Evolutionary conservation across 2,113 vertebrate genomes (phyloP), one percentile per base, ranked within the genome.

Genomic region (Brachypodius melanocephalos): DNA sequence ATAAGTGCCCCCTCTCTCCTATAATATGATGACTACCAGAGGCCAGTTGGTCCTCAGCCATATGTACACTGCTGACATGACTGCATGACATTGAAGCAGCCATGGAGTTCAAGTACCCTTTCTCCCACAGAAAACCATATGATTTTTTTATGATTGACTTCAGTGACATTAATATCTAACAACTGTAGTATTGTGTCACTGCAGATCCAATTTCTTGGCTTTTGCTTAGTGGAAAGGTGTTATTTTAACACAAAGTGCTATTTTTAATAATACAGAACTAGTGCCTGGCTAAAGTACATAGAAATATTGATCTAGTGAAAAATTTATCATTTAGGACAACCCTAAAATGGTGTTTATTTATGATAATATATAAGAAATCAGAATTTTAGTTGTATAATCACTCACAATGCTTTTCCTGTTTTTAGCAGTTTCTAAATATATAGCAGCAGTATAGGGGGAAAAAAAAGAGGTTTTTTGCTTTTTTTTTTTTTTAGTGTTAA

Each of bases 371-470:
- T 17, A 89, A 72, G 18, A 91, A 90, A 76, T 26, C 5, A 54
- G 32, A 55, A 71, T 85, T 94, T 59, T 58, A 63, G 17, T 76
- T 66, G 8, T 14, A 31, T 45, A 85, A 66, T 83, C 7, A 11
- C 21, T 91, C 57, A 91, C 34, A 90, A 66, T 54, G 63, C 28
- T 62, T 88, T 96, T 96, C 78, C 78, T 88, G 72, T 15, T 94
- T 89, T 85, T 76, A 91, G 9, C 8, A 57, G 13, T 38, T 86
- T 89, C 93, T 85, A 94, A 95, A 88, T 94, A 77, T 80, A 55
- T 29, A 55, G 6, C 28, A 79, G 10, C 3, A 26, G 19, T 58
- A 43, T 9, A 94, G 49, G 36, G 3, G 40, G 16, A 57, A 24
- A 21, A 57, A 40, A 28, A 29, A 2, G 1, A 7, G 14, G 2